phyloP scores from a whole-genome alignment of 2,888 invertebrate species.

The Balanococcus diminutus region DNA sequence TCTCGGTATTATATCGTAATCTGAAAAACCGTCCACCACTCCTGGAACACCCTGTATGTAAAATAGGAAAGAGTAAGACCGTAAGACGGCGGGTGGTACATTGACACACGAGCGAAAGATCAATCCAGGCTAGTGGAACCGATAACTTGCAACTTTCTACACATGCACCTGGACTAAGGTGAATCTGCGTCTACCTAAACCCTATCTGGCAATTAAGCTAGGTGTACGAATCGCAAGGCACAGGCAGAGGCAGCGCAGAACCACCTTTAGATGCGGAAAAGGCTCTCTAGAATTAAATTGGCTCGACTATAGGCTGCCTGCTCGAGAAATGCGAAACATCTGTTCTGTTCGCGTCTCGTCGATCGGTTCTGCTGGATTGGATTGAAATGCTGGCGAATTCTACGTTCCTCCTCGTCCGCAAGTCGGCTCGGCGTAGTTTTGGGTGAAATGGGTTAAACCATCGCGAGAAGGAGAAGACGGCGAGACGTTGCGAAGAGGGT shows the following conservation, averaged over 20 bases:
- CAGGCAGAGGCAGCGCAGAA: not conserved
- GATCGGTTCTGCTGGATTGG: not conserved
- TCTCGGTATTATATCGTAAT: no score
- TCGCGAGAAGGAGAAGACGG: not conserved
- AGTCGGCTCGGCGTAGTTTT: not conserved
- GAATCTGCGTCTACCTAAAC: not conserved
- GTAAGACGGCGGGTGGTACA: not conserved
- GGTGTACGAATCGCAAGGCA: not conserved
- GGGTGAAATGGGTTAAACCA: slow-evolving; percentile 52
- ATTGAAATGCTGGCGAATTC: not conserved
- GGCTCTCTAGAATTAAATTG: not conserved
- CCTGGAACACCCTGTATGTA: no score
- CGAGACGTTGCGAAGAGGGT: slow-evolving; percentile 34
- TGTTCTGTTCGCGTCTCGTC: not conserved
- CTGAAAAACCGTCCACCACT: no score
- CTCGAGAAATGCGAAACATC: not conserved
- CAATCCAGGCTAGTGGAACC: no score
- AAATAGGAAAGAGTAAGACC: no score
- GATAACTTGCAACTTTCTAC: not conserved
- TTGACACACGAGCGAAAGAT: not conserved
- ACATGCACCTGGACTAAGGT: not conserved
- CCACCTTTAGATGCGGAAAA: not conserved
- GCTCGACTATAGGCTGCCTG: not conserved
- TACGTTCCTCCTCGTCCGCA: not conserved
- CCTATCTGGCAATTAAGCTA: not conserved